These are phyloP conservation scores for Nannospalax galili DNA, from an alignment of 2,113 vertebrate genomes.

Conservation along the genomic window DNA sequence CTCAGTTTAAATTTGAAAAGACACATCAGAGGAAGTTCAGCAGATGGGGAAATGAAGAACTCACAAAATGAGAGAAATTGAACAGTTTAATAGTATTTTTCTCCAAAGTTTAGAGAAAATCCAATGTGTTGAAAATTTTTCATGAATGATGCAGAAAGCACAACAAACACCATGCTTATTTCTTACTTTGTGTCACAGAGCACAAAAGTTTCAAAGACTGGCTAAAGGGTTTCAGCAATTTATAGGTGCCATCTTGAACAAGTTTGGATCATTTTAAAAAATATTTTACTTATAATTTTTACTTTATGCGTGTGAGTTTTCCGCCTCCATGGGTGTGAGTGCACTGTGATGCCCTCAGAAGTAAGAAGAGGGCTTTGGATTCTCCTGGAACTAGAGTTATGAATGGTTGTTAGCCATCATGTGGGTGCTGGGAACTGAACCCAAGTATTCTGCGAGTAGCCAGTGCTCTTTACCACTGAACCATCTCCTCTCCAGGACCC, in stretches of 20 bases:
- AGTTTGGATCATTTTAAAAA: background rate
- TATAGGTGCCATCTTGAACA: background rate
- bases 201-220: background rate
- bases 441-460: too few species aligned
- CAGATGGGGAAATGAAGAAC: background rate
- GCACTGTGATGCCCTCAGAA: too few species aligned
- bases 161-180: background rate
- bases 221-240: background rate
- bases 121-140: background rate
- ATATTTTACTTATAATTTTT: too few species aligned
- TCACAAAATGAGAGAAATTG: background rate
- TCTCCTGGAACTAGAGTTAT: too few species aligned
- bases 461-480: too few species aligned
- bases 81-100: background rate
- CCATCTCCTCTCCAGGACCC: too few species aligned
- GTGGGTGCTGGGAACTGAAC: too few species aligned
- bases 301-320: too few species aligned
- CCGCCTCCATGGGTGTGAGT: too few species aligned
- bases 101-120: background rate
- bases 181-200: background rate
- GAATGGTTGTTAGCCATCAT: too few species aligned
- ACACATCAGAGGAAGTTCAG: background rate
- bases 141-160: background rate
- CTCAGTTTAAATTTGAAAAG: background rate
- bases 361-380: too few species aligned